Conservation (phyloP, 2,888 invertebrate species). For the Phortica magna region DNA sequence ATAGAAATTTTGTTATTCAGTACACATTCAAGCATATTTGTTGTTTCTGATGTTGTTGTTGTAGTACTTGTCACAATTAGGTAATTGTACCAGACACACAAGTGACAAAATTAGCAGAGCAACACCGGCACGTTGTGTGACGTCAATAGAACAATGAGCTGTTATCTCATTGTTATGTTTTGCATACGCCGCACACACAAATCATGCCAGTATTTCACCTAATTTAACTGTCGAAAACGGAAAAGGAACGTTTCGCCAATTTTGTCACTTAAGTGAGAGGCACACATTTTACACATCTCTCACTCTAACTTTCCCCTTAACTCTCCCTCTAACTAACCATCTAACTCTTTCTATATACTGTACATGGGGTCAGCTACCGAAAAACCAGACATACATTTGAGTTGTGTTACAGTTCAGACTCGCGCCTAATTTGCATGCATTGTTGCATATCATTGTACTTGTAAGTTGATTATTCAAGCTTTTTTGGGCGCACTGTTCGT, state of each 20-base stretch:
- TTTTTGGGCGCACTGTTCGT: conserved; percentile 30
- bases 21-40: not conserved
- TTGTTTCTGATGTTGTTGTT: not conserved
- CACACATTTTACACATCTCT: conserved; percentile 1
- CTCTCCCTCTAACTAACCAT: not conserved
- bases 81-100: conserved; percentile 9
- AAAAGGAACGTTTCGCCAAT: conserved; percentile 41
- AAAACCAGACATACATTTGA: conserved; percentile 5
- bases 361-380: not conserved
- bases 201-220: conserved; percentile 34
- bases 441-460: conserved; percentile 53
- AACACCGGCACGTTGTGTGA: not conserved
- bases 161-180: conserved; percentile 37
- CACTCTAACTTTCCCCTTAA: too few species aligned
- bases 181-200: conserved; percentile 13
- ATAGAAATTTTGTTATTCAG: not conserved
- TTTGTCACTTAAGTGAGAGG: conserved; percentile 29
- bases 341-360: not conserved
- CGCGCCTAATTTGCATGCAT: conserved; percentile 64
- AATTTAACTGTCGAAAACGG: not conserved
- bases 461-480: conserved; percentile 59
- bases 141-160: conserved; percentile 28
- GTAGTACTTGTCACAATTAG: not conserved
- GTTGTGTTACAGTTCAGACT: conserved; percentile 9
- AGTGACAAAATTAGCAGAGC: not conserved